Conservation (phyloP, 2,797 vertebrate species). For the Ambastaia sidthimunki region DNA sequence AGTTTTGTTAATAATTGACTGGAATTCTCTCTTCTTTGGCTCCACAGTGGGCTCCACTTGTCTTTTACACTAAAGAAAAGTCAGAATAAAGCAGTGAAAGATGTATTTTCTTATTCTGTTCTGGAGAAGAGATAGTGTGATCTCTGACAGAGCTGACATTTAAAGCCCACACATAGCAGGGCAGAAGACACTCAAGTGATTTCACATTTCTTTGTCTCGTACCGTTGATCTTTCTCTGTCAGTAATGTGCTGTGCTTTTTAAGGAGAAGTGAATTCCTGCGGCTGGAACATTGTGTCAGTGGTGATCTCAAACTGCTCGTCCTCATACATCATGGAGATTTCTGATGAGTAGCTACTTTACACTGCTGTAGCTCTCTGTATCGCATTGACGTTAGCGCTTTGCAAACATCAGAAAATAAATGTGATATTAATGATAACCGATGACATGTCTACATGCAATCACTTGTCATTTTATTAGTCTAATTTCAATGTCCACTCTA, state of each 20-base stretch:
- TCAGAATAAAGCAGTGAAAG: constrained; percentile 4
- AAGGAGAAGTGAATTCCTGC: not conserved
- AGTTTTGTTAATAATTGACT: not conserved
- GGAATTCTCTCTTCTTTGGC: not conserved
- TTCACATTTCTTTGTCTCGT: constrained; percentile 36
- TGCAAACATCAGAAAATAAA: not conserved
- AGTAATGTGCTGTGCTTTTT: constrained; percentile 19
- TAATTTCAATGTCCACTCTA: too few relatives aligned
- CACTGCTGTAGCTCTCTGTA: not conserved
- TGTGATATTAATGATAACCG: not conserved
- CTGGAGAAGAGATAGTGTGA: constrained; percentile 29
- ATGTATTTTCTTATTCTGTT: constrained; percentile 33
- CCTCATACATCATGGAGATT: not conserved
- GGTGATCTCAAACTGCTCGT: not conserved
- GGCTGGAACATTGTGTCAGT: not conserved
- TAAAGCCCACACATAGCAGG: constrained; percentile 27
- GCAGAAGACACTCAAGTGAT: constrained; percentile 24
- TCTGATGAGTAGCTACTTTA: not conserved
- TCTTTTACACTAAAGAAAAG: constrained; percentile 5
- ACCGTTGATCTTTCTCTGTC: constrained; percentile 28
- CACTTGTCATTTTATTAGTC: not conserved
- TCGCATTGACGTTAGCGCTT: too few relatives aligned
- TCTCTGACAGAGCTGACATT: constrained; percentile 46
- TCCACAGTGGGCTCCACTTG: not conserved
- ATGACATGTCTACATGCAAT: not conserved